These are phyloP conservation scores for Drosophila stalkeri DNA, from an alignment of 2,888 invertebrate genomes.

Conservation along the genomic window DNA sequence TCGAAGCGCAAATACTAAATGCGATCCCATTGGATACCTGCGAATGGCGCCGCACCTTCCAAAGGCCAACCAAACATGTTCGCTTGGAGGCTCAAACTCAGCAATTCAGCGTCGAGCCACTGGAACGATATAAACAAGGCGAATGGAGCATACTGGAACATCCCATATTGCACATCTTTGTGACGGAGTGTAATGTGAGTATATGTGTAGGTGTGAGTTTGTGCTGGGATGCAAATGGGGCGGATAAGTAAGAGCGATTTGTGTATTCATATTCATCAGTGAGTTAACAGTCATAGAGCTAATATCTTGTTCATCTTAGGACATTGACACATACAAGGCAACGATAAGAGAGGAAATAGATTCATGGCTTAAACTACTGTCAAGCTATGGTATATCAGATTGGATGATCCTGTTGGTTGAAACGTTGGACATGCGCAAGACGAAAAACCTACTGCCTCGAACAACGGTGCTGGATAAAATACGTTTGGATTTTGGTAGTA, in stretches of 20 bases:
- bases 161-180: slow-evolving; percentile 96
- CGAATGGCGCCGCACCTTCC: slow-evolving; percentile 96
- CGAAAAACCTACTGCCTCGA: slow-evolving; percentile 95
- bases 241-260: not conserved
- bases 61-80: slow-evolving; percentile 93
- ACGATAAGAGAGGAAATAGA: slow-evolving; percentile 95
- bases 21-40: slow-evolving; percentile 94
- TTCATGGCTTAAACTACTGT: slow-evolving; percentile 93
- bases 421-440: slow-evolving; percentile 95
- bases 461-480: slow-evolving; percentile 98
- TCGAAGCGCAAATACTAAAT: slow-evolving; percentile 91
- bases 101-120: slow-evolving; percentile 90
- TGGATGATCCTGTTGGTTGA: slow-evolving; percentile 98
- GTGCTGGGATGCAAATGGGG: not conserved
- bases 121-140: slow-evolving; percentile 88
- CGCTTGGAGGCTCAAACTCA: slow-evolving; percentile 93
- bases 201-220: not conserved
- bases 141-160: slow-evolving; percentile 93
- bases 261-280: not conserved
- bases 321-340: slow-evolving; percentile 95
- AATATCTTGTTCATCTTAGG: slow-evolving; percentile 86
- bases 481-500: slow-evolving; percentile 95
- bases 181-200: slow-evolving; percentile 96
- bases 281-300: not conserved
- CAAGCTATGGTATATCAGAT: slow-evolving; percentile 91